Percentiles rank a stretch among this genome's conserved stretches.
Conservation (phyloP, 2,113 vertebrate genomes). For the Lagopus muta region DNA sequence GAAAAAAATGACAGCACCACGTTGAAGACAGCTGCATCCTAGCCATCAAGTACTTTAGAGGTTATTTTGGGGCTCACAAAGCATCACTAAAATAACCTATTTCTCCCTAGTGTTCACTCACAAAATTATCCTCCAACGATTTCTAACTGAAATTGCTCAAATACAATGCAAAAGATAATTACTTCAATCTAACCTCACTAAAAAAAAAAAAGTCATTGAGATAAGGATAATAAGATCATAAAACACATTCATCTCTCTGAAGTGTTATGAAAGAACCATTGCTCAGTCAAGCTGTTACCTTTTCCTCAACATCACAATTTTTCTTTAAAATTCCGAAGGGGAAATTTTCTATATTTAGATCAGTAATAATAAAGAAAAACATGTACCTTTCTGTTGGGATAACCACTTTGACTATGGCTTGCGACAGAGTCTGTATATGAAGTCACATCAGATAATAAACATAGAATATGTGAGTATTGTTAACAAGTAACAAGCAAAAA, state of each 20-base stretch:
- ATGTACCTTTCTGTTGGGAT: conserved; percentile 99
- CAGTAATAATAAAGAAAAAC: conserved; percentile 99
- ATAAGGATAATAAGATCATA: conserved; percentile 10
- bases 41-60: background rate
- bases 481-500: conserved; percentile 99
- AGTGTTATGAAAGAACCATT: conserved; percentile 84
- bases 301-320: conserved; percentile 85
- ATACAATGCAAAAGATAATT: background rate
- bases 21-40: background rate
- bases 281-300: conserved; percentile 94
- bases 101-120: conserved; percentile 10
- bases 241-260: conserved; percentile 40
- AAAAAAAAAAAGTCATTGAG: background rate
- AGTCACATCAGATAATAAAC: conserved; percentile 99
- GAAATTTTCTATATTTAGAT: conserved; percentile 97
- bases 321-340: conserved; percentile 88
- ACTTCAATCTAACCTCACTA: conserved; percentile 1
- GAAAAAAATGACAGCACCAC: background rate
- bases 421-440: conserved; percentile 99
- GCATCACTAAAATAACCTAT: background rate
- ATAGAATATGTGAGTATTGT: conserved; percentile 99
- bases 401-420: conserved; percentile 99
- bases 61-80: background rate
- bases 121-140: conserved; percentile 31
- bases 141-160: background rate